Base-by-base conservation (phyloP, 2,888 invertebrate species). In the Brenthis hecate region DNA sequence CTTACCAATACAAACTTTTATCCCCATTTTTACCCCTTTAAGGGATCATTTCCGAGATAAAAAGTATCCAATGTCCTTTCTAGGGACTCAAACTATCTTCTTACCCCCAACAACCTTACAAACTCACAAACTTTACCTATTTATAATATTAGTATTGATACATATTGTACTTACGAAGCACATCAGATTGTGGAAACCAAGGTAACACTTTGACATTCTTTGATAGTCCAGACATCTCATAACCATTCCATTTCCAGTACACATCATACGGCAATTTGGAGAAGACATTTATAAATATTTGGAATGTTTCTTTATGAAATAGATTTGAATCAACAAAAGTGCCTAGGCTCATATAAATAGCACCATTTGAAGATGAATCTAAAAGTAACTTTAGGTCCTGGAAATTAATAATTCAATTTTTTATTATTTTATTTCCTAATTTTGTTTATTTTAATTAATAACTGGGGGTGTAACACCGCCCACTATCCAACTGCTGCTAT, bases 261-360 rank as follows among this genome's bases (percentile, higher is more conserved):
- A 88, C 80, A 47, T 80, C 75, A 68, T 85, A 85, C 5, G 82
- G 81, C 58, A 87, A 69, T 54, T 78, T 74, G 0, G 79, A 76
- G 65, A 88, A 85, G 0, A 80, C 83, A 19, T 75, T 73, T 0
- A 82, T 60, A 23, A 86, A 74, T 2, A 70, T 72, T 58, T 77
- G 66, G 16, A 72, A n/a, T 28, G 32, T 66, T 43, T 68, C 62
- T 13, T 75, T 66, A 0, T 82, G 76, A 1, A 89, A 65, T 8
- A 72, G 48, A 6, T 81, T 75, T 0, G 82, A 77, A 6, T 75
- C 74, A 0, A 80, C 78, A 53, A 85, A 83, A 19, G 85, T 82
- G 0, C 88, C 88, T 53, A 85, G 82, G 60, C 87, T 87, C 3
- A 87, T 70, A 67, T 87, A 85, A 48, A 86, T 82, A 0, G 84